Conservation (phyloP, 2,888 invertebrate species). For the Aphodius granarius region DNA sequence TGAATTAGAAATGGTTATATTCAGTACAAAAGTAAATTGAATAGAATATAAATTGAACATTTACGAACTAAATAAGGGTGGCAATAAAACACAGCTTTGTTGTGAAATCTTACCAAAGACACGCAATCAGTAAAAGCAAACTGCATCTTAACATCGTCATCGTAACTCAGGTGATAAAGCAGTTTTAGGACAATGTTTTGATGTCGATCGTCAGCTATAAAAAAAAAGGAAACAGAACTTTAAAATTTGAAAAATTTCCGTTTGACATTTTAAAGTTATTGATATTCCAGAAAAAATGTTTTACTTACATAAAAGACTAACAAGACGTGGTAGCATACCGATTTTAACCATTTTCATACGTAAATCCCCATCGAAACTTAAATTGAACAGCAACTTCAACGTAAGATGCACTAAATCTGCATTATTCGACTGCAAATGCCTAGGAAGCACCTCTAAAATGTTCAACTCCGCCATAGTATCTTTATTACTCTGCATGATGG, state of each 20-base stretch:
- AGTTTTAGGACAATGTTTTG: constrained; percentile 78
- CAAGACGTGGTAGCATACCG: constrained; percentile 87
- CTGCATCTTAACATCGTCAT: constrained; percentile 91
- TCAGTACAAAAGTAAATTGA: too few relatives aligned
- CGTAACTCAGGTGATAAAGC: constrained; percentile 92
- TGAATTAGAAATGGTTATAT: too few relatives aligned
- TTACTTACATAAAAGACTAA: constrained; percentile 78
- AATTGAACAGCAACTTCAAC: constrained; percentile 87
- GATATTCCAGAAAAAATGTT: constrained; percentile 1
- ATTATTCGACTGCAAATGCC: constrained; percentile 69
- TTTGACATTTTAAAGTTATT: background rate
- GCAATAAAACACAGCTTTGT: too few relatives aligned
- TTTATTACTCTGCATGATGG: constrained; percentile 93
- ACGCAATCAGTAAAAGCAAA: constrained; percentile 94
- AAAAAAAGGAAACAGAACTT: constrained; percentile 17
- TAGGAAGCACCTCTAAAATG: constrained; percentile 81
- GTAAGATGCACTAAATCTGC: constrained; percentile 76
- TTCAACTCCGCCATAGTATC: constrained; percentile 84
- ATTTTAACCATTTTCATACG: constrained; percentile 87
- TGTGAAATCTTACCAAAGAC: constrained; percentile 73
- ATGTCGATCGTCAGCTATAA: constrained; percentile 74
- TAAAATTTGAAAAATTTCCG: background rate
- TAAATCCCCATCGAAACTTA: constrained; percentile 90
- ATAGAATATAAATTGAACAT: too few relatives aligned
- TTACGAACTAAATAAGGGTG: too few relatives aligned